Evolutionary conservation across 2,888 invertebrate species (phyloP), one percentile per base, ranked within the genome.

Genomic region (Eueremaeus valkanovi): DNA sequence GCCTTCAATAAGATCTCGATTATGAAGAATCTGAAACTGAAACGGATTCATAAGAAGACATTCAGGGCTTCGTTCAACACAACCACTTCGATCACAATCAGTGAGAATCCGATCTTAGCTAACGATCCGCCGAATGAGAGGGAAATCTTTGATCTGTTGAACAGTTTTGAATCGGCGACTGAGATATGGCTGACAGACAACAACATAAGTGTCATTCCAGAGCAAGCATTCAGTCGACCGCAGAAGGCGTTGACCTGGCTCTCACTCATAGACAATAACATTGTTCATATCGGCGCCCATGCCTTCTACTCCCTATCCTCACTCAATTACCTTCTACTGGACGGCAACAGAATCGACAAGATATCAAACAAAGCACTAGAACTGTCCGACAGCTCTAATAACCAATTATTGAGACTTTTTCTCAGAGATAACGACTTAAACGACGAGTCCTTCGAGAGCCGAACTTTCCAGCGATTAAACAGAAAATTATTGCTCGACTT

Each of bases 241-340:
- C 72, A 72, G 21, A 31, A 55, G 1, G 21, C 75, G 31, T n/a
- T 75, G 29, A 13, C n/a, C 0, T 18, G 58, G 8, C 29, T 75
- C 8, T 72, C 72, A 18, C 24, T 75, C 6, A 55, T 72, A 5
- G 75, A 75, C 58, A 75, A 75, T 42, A 72, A 58, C 24, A 75
- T 75, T 13, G 63, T 31, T 16, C 16, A 24, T 42, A 72, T 75
- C 33, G 75, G 72, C 11, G 58, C 11, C 13, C 9, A 73, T 6
- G 42, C 75, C 9, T 75, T 75, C n/a, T 33, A 3, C 0, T 33
- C 29, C 11, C 40, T 75, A 21, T 18, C 61, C 0, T 3, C 29
- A n/a, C 49, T 75, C 5, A 24, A 58, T 6, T 49, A 58, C 13
- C 21, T 75, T 11, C 27, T 72, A 49, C 49, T 75, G 3, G 75